A percentile compares a stretch with the other conserved stretches of the same genome.
These are phyloP conservation scores for Erebia epiphron DNA, from an alignment of 2,888 invertebrate species.

Conservation along the genomic window DNA sequence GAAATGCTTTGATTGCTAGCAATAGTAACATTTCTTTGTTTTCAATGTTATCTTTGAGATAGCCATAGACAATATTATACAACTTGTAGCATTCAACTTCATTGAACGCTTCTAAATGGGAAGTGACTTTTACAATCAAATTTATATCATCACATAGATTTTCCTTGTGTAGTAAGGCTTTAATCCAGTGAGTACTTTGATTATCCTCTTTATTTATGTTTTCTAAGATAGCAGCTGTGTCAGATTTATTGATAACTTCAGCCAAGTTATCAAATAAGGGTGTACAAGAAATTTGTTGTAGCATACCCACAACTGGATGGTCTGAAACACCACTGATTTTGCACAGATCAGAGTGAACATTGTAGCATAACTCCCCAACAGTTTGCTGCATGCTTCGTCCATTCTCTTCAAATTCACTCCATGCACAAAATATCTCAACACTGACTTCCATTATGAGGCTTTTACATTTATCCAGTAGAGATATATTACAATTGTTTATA, in stretches of 20 bases:
- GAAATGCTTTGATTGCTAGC: constrained; percentile 58
- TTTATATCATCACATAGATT: constrained; percentile 54
- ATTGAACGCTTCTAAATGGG: constrained; percentile 53
- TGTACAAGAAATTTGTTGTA: constrained; percentile 63
- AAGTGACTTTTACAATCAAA: constrained; percentile 51
- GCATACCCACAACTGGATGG: constrained; percentile 64
- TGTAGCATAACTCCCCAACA: constrained; percentile 66
- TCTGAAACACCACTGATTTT: constrained; percentile 50
- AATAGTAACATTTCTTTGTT: constrained; percentile 48
- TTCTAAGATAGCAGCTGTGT: constrained; percentile 53
- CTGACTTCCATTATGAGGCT: constrained; percentile 67
- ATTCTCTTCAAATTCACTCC: constrained; percentile 71
- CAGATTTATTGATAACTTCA: constrained; percentile 60
- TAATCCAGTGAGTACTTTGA: constrained; percentile 59
- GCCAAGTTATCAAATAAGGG: constrained; percentile 53
- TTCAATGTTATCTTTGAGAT: constrained; percentile 46
- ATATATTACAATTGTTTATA: constrained; percentile 55
- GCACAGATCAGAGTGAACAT: constrained; percentile 52
- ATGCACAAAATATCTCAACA: constrained; percentile 73
- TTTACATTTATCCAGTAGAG: constrained; percentile 61
- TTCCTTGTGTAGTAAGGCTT: constrained; percentile 60
- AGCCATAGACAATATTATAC: constrained; percentile 50
- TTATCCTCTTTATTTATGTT: constrained; percentile 54
- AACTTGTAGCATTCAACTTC: constrained; percentile 54
- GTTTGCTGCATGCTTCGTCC: constrained; percentile 65